Base-by-base conservation (phyloP, 2,888 invertebrate genomes). In the Pachycephus smyrnensis region DNA sequence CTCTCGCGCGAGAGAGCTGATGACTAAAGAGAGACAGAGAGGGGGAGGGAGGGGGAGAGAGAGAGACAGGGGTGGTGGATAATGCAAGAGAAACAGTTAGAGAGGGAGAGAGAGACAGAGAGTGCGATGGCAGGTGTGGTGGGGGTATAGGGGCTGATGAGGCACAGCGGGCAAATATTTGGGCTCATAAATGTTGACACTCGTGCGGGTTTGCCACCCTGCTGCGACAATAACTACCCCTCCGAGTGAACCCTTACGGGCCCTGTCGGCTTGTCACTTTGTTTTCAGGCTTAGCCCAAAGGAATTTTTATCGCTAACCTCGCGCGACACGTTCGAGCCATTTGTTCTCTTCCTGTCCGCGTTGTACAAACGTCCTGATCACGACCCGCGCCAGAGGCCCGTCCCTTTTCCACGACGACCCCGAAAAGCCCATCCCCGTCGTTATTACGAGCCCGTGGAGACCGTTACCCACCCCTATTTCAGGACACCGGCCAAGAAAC, bases 131-230 rank as follows among this genome's bases (percentile, higher is more conserved):
- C 23, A 55, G 36, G 36, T 71, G 11, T 12, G 33, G n/a, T 32
- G 31, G 33, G 37, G 71, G 71, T 75, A 71, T 32, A 71, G 74
- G 74, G 77, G 71, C 71, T 71, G 75, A 77, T 77, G 77, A 77
- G 77, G 69, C 75, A 77, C 55, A 74, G 69, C 75, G 36, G 77
- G 77, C 33, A 77, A 77, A 77, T 75, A 77, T 77, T 77, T 77
- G 75, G 71, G 75, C 75, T 77, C 77, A 77, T 77, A 77, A 77
- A 77, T 77, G 77, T 77, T 77, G 75, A 77, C 77, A 75, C 73
- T 77, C 32, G 76, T 71, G 35, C 33, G 40, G 75, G 69, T 75
- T 36, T 76, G 35, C 69, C 69, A 69, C 36, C 71, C 75, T 69
- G 68, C 23, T 75, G 74, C 55, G 77, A 75, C 77, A 77, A 77